Evolutionary conservation across 2,888 invertebrate species (phyloP).

Genomic region (Eristalinus sepulchralis): DNA sequence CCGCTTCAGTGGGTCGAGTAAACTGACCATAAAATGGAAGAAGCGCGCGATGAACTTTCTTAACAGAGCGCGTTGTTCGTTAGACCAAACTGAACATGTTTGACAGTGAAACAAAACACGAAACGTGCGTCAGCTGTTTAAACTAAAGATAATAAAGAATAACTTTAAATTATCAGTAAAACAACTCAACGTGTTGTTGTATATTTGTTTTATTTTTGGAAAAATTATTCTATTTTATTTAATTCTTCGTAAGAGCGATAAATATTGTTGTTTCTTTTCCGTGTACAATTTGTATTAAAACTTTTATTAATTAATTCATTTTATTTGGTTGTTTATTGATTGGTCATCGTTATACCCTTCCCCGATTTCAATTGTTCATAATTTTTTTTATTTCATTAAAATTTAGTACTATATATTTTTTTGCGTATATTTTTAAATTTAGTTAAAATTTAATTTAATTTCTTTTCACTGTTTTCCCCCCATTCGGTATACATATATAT

Average conservation of each 20-base stretch:
- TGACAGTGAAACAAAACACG: too few relatives aligned
- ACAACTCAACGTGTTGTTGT: not conserved
- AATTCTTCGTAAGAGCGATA: conserved; percentile 48
- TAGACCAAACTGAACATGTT: too few relatives aligned
- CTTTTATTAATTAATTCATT: conserved; percentile 1
- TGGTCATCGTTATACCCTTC: conserved; percentile 58
- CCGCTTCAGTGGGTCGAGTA: too few relatives aligned
- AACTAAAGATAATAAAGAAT: not conserved
- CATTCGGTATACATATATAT: conserved; percentile 8
- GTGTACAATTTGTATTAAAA: conserved; percentile 62
- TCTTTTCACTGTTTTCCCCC: conserved; percentile 2
- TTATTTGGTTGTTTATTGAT: conserved; percentile 49
- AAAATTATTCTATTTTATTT: conserved; percentile 39
- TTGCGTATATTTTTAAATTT: conserved; percentile 52
- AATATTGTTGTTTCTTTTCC: conserved; percentile 39
- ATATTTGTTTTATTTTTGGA: conserved; percentile 57
- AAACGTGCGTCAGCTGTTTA: too few relatives aligned
- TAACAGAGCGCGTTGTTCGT: too few relatives aligned
- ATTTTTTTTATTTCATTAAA: conserved; percentile 9
- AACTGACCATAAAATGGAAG: too few relatives aligned
- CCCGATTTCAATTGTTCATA: not conserved
- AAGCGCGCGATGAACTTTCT: too few relatives aligned
- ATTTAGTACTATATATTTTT: conserved; percentile 14
- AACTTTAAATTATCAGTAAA: too few relatives aligned
- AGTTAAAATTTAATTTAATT: conserved; percentile 36